phyloP scores from a whole-genome alignment of 2,888 invertebrate genomes.

The Stegana nigrithorax region DNA sequence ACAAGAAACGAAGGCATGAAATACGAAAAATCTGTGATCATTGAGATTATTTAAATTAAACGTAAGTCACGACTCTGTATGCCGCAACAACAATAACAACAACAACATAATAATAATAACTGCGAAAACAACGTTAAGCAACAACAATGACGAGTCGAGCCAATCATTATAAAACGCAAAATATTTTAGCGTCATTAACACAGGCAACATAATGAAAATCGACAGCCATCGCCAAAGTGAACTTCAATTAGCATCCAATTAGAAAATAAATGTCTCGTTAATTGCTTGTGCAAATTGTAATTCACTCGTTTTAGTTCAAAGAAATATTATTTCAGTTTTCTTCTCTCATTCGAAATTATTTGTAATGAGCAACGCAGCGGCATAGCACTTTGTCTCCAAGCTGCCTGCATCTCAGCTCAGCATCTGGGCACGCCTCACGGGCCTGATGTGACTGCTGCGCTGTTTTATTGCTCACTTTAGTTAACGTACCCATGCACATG shows the following conservation, averaged over 20 bases:
- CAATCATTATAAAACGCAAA: too few relatives aligned
- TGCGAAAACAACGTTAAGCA: background rate
- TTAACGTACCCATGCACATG: too few relatives aligned
- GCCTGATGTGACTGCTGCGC: too few relatives aligned
- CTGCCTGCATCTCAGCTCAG: too few relatives aligned
- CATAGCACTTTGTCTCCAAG: too few relatives aligned
- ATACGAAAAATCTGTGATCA: conserved; percentile 41
- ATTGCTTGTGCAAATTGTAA: conserved; percentile 40
- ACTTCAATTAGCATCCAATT: conserved; percentile 54
- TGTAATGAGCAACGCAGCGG: too few relatives aligned
- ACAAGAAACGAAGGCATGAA: background rate
- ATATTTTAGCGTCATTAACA: conserved; percentile 10
- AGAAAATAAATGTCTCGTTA: conserved; percentile 51
- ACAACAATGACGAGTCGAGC: background rate
- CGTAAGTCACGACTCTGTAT: conserved; percentile 54
- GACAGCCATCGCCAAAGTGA: conserved; percentile 13
- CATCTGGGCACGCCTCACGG: too few relatives aligned
- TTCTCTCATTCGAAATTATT: too few relatives aligned
- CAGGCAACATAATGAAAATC: background rate
- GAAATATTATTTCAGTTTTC: too few relatives aligned
- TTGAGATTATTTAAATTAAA: conserved; percentile 51
- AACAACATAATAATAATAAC: conserved; percentile 13
- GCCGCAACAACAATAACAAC: conserved; percentile 35
- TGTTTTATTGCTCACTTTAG: too few relatives aligned
- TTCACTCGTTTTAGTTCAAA: too few relatives aligned